Base-by-base conservation (phyloP, 2,113 vertebrate species). In the Piaya cayana region DNA sequence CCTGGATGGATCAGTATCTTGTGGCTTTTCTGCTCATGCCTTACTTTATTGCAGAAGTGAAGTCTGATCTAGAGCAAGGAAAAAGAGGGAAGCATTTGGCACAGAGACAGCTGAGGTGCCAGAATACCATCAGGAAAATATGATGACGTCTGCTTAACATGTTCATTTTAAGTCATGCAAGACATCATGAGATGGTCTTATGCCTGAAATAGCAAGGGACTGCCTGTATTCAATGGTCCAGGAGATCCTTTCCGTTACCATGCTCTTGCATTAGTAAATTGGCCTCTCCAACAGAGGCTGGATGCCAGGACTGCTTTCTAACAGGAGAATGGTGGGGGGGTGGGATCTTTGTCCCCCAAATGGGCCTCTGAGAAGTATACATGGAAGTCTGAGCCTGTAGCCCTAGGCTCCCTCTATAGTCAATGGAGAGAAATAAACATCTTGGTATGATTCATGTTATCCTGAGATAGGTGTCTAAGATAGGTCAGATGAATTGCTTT, bases 21-120 rank as follows among this genome's bases (percentile, higher is more conserved):
- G 93, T 96, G 95, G 96, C 96, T 96, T 96, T 96, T 97, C 92
- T 96, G 90, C 85, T 97, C 94, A 96, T 96, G 95, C 94, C 92
- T 96, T 59, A 82, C 95, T 95, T 96, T 97, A 96, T 94, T 96
- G 95, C 85, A 96, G 93, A 36, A 83, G 82, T 13, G 76, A 92
- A 86, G 93, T 67, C 86, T 90, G 79, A 90, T 95, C 60, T 52
- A 88, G 92, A 91, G 82, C 59, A 43, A 60, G 64, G 90, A 59
- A 77, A 95, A 14, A 18, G 27, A 32, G 37, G 4, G 4, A 55
- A 92, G 56, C 0, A 1, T 92, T 88, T 97, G 94, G 93, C 94
- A 56, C 5, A 1, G 62, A 91, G 69, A 80, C 87, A 89, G 70
- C 59, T 4, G 12, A 93, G 92, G 50, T 75, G 82, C 86, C 86